Base-by-base conservation (phyloP, 2,113 vertebrate genomes). In the Hipposideros armiger region DNA sequence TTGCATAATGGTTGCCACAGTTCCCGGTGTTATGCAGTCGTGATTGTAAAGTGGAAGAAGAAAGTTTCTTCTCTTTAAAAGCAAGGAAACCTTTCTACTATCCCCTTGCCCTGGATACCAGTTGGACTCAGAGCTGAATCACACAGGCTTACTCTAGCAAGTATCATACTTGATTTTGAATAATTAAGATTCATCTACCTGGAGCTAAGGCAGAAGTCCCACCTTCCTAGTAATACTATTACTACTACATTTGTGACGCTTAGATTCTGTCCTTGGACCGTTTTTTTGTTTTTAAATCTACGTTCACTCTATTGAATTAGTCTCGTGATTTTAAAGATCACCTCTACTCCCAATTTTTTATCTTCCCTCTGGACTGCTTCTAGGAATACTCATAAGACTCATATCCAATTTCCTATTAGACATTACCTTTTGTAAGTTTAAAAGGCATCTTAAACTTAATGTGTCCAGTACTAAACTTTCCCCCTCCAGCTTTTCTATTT, bases 101-200 rank as follows among this genome's bases (percentile, higher is more conserved):
- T 19, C 40, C 9, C 2, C 56, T 62, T n/a, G 15, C 42, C 52
- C 20, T 16, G 17, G n/a, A 40, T 74, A 45, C 50, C 9, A 47
- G 0, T 74, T 26, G 60, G 40, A 54, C 32, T 84, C 69, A 36
- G 50, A 87, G 28, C 8, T 56, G 64, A 90, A 56, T 95, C 50
- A 85, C 66, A 95, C 58, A 90, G 73, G 10, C 30, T 87, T 82
- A 76, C 36, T 85, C 28, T 70, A 85, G 26, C 64, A 95, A 87
- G 54, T 83, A 56, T 67, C n/a, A 73, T 83, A 78, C 78, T 87
- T 72, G 11, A 11, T 82, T 93, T 93, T 77, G 58, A 96, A 87
- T 93, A 93, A 93, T 76, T 85, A 91, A 78, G 28, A 70, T 93
- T 93, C 67, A 76, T 76, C 52, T 94, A 36, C 20, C 58, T 69